Evolutionary conservation across 2,888 invertebrate species (phyloP).

Genomic region (Asteroscopus sphinx): DNA sequence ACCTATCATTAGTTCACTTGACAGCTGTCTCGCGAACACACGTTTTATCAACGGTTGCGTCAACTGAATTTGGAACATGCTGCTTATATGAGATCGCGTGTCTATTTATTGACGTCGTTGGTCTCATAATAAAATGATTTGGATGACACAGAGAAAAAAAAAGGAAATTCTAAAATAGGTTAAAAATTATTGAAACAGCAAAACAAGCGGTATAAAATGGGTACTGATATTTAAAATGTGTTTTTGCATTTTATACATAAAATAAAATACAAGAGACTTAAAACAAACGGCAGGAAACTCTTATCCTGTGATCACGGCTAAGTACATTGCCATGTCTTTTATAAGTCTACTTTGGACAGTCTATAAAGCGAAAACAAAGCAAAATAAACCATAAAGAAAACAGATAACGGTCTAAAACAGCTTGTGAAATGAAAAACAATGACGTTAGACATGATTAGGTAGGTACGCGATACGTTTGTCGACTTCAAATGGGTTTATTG

Average conservation of each 20-base stretch:
- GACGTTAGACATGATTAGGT: slow-evolving; percentile 57
- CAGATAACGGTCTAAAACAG: slow-evolving; percentile 13
- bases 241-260: slow-evolving; percentile 31
- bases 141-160: too few relatives aligned
- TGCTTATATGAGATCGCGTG: too few relatives aligned
- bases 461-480: slow-evolving; percentile 61
- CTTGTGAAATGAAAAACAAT: slow-evolving; percentile 47
- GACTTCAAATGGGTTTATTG: slow-evolving; percentile 74
- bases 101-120: too few relatives aligned
- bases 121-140: too few relatives aligned
- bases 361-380: slow-evolving; percentile 38
- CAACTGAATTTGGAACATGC: too few relatives aligned
- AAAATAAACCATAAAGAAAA: slow-evolving; percentile 34
- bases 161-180: not conserved
- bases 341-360: slow-evolving; percentile 38
- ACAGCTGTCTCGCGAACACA: too few relatives aligned
- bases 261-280: slow-evolving; percentile 33
- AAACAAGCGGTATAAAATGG: not conserved
- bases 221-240: not conserved
- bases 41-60: too few relatives aligned
- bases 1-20: too few relatives aligned
- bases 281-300: slow-evolving; percentile 54
- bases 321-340: slow-evolving; percentile 61
- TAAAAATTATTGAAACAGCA: not conserved
- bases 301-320: slow-evolving; percentile 60